Evolutionary conservation across 1,140 invertebrate genomes (phyloP), one percentile per base, ranked within the genome.

Genomic region (Drosophila tristis): DNA sequence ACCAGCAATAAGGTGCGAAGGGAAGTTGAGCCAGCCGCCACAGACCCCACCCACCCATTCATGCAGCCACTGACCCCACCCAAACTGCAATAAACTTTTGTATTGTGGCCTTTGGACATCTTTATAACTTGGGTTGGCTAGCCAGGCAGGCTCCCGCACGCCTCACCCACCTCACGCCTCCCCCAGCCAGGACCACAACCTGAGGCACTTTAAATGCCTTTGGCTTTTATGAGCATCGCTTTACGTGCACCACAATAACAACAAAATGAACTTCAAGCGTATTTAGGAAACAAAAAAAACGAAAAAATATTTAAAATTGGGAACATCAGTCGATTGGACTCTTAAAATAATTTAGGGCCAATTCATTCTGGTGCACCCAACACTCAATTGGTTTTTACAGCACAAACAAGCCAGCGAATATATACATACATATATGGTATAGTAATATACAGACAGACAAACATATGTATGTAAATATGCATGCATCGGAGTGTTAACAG

Each of bases 61-160:
- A 11, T 11, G 4, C 31, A 11, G 31, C 31, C 31, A 11, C 9
- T 35, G 31, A 35, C 31, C 45, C 25, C 53, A 39, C 39, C 61
- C 39, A 16, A 44, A 58, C 48, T 44, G 70, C 78, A 53, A 82
- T 86, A 81, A 86, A 86, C 74, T 86, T 86, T 82, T 64, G 62
- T 75, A 57, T 63, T 81, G 81, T 78, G 61, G 78, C 82, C 82
- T 71, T 60, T 70, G 81, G 82, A 75, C 71, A 75, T 78, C 74
- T 78, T 78, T 87, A 86, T 66, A 81, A 82, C 82, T 74, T 74
- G 68, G 64, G 78, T 68, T 50, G 65, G 78, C 78, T 61, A 78
- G 82, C 62, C 66, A 51, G 50, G 70, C 31, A 42, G 58, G 47
- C 29, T 43, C 49, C 76, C 15, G 25, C 42, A 42, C 42, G 31